A percentile compares a stretch with the other conserved stretches of the same genome.
Conservation (phyloP, 2,888 invertebrate species). For the Temnothorax unifasciatus region DNA sequence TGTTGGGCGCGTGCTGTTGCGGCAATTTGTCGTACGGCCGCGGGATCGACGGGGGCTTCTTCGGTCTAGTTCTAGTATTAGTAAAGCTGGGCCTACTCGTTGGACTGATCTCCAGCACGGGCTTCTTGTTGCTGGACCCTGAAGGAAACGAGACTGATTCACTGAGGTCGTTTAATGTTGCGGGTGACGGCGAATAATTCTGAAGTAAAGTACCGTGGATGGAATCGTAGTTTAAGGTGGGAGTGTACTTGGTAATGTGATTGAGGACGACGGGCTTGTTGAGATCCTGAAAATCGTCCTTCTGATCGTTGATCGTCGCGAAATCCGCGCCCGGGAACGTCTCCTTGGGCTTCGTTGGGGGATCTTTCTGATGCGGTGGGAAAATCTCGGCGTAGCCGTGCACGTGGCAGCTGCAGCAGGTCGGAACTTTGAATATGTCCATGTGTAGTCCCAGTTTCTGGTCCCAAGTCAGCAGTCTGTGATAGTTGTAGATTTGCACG, state of each 20-base stretch:
- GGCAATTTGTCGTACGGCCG: slow-evolving; percentile 84
- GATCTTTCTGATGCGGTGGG: slow-evolving; percentile 88
- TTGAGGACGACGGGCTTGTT: slow-evolving; percentile 67
- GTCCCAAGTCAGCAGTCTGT: slow-evolving; percentile 94
- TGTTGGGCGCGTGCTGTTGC: slow-evolving; percentile 85
- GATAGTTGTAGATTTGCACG: slow-evolving; percentile 94
- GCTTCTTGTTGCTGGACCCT: slow-evolving; percentile 76
- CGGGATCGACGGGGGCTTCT: slow-evolving; percentile 77
- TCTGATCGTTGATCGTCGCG: slow-evolving; percentile 75
- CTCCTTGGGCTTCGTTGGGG: slow-evolving; percentile 87
- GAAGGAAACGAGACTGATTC: slow-evolving; percentile 1
- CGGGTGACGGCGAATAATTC: background rate
- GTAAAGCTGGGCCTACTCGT: slow-evolving; percentile 78
- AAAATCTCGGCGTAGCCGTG: slow-evolving; percentile 91
- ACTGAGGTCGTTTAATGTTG: background rate
- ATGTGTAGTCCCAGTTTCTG: slow-evolving; percentile 93
- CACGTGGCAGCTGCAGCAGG: slow-evolving; percentile 94
- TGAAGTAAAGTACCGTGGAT: slow-evolving; percentile 69
- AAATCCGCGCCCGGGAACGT: slow-evolving; percentile 88
- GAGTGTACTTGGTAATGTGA: slow-evolving; percentile 75
- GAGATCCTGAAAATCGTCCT: slow-evolving; percentile 74
- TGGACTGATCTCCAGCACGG: slow-evolving; percentile 66
- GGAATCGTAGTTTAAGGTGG: slow-evolving; percentile 70
- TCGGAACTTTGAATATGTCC: slow-evolving; percentile 94
- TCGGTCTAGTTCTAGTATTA: slow-evolving; percentile 76